Conservation (phyloP, 2,888 invertebrate genomes). For the Himalopsyche tibetana region DNA sequence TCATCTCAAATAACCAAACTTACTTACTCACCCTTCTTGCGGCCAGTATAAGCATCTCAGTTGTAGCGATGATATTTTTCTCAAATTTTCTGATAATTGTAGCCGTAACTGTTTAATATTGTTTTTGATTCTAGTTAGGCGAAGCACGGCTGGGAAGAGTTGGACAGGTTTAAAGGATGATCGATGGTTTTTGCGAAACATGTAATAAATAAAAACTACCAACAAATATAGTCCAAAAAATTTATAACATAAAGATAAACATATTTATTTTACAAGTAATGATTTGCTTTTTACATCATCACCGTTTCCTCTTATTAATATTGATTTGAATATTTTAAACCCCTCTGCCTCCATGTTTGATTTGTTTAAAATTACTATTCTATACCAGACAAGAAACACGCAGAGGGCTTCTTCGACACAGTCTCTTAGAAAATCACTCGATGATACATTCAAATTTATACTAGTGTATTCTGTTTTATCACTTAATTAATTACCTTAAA, state of each 20-base stretch:
- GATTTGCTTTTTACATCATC: slow-evolving; percentile 40
- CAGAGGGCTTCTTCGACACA: background rate
- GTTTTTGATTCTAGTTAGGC: background rate
- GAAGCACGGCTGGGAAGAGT: background rate
- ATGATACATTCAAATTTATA: slow-evolving; percentile 11
- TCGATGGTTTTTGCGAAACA: slow-evolving; percentile 58
- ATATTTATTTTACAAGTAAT: slow-evolving; percentile 59
- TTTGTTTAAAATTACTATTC: background rate
- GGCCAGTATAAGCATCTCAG: background rate
- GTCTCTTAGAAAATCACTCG: slow-evolving; percentile 17
- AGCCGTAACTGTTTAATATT: background rate
- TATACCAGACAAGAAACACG: background rate
- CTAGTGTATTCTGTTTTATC: slow-evolving; percentile 27
- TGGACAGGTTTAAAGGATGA: slow-evolving; percentile 3
- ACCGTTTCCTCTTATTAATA: background rate
- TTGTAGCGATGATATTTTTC: background rate
- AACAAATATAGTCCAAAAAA: slow-evolving; percentile 58
- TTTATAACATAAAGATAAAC: slow-evolving; percentile 60
- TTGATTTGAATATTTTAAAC: slow-evolving; percentile 17
- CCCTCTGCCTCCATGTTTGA: background rate
- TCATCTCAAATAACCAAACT: too few relatives aligned
- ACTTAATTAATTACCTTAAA: slow-evolving; percentile 35
- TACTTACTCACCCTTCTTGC: too few relatives aligned
- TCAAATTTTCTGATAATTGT: too few relatives aligned
- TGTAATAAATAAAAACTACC: slow-evolving; percentile 51